These are phyloP conservation scores for Choloepus didactylus DNA, from an alignment of 2,797 vertebrate species.

Conservation along the genomic window DNA sequence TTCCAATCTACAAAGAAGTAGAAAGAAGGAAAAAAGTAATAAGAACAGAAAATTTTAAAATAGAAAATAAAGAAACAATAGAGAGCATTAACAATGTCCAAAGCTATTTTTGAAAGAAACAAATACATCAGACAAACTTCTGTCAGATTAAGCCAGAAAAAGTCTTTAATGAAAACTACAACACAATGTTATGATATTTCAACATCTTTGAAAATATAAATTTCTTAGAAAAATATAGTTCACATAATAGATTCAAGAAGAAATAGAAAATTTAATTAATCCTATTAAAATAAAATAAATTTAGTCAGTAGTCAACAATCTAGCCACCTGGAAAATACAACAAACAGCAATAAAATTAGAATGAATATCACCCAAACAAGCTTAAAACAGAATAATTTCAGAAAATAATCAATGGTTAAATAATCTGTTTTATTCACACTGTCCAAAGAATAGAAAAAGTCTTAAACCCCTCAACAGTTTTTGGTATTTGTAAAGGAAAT, in stretches of 20 bases:
- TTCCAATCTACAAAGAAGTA: not conserved
- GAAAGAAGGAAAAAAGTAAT: not conserved
- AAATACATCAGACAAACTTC: not conserved
- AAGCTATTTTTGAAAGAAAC: not conserved
- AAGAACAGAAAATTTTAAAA: not conserved
- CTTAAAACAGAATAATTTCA: not conserved
- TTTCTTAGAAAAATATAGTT: not conserved
- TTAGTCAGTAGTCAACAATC: not conserved
- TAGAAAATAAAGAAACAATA: not conserved
- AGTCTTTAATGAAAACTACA: not conserved
- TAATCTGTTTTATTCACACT: not conserved
- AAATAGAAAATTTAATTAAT: constrained; percentile 31
- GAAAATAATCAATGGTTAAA: not conserved
- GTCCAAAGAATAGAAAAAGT: constrained; percentile 21
- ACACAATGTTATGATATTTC: not conserved
- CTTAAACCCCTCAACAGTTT: not conserved
- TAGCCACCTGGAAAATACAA: not conserved
- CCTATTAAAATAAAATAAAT: not conserved
- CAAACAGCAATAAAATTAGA: not conserved
- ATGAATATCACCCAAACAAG: not conserved
- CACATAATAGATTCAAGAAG: not conserved
- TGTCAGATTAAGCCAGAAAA: constrained; percentile 4
- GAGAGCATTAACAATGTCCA: not conserved
- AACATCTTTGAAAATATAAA: not conserved
- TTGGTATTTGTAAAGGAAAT: constrained; percentile 21